phyloP scores from a whole-genome alignment of 2,797 vertebrate genomes.

The Enteromius afrohamiltoni region DNA sequence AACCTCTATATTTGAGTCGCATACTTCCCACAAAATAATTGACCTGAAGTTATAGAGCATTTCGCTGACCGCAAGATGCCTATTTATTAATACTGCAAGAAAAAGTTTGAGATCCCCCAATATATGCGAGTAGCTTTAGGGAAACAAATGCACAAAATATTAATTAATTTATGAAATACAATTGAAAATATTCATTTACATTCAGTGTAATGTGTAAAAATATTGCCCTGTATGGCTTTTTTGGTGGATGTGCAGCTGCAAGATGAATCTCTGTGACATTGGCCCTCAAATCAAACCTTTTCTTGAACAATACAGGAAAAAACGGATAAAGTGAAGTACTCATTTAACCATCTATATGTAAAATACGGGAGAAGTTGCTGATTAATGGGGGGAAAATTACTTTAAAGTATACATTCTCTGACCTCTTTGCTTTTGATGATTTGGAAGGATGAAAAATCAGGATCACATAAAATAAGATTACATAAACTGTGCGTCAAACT shows the following conservation, averaged over 20 bases:
- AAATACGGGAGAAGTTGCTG: constrained; percentile 16
- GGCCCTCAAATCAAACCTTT: constrained; percentile 5
- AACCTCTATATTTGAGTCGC: not conserved
- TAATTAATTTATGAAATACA: not conserved
- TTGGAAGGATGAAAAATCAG: not conserved
- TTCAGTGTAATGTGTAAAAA: not conserved
- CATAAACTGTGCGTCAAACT: constrained; percentile 8
- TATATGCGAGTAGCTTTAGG: not conserved
- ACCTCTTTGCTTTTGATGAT: constrained; percentile 29
- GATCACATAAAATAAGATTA: constrained; percentile 1
- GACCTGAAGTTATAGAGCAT: not conserved
- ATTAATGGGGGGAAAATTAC: not conserved
- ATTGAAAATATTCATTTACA: not conserved
- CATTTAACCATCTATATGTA: constrained; percentile 24
- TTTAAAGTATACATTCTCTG: constrained; percentile 14
- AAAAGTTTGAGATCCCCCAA: not conserved
- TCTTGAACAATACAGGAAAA: not conserved
- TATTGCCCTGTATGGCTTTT: not conserved
- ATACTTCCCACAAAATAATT: constrained; percentile 8
- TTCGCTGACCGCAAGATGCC: not conserved
- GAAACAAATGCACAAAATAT: not conserved
- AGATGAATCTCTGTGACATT: not conserved
- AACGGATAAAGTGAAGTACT: not conserved
- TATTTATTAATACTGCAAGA: not conserved
- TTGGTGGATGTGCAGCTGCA: not conserved